Base-by-base conservation (phyloP, 2,113 vertebrate species). In the Dicaeum eximium region DNA sequence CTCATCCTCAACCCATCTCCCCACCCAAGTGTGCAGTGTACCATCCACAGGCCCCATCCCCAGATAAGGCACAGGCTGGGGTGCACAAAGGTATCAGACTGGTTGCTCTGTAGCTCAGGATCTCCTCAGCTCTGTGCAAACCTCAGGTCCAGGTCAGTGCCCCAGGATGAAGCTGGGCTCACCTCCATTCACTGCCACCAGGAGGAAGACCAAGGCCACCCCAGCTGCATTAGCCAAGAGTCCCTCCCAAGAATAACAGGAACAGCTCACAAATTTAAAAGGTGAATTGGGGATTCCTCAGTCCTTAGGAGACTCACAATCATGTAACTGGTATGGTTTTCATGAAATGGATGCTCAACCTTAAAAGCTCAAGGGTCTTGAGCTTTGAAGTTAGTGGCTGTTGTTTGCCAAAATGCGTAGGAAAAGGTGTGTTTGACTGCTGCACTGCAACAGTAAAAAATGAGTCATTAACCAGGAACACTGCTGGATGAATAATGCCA, bases 11-110 rank as follows among this genome's bases (percentile, higher is more conserved):
- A 21, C 30, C 40, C 44, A 35, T 15, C 45, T 94, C 38, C 33
- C 31, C 9, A 9, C 5, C 27, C 1, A 1, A n/a, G 30, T 11
- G 20, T 40, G 48, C 70, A 86, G 40, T 0, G 0, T 25, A 35
- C 9, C 4, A 23, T 40, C 16, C 3, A 2, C 44, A 75, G 66
- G 35, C 4, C 23, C n/a, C 22, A 53, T 10, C 4, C 40, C 37
- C 51, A 42, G 14, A 62, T 6, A 51, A 64, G 64, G 21, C 53
- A 38, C 48, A 64, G 13, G 9, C 35, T 66, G 33, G 35, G 6
- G 11, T 33, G 27, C 44, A 48, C 24, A 27, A 25, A 61, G 33
- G 47, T 11, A 13, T 33, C 57, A 64, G 21, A 18, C 21, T 19
- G n/a, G 6, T 4, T 54, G 53, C 23, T 77, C 45, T 62, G 47